Evolutionary conservation across 2,113 vertebrate species (phyloP).

Genomic region (Ascaphus truei): DNA sequence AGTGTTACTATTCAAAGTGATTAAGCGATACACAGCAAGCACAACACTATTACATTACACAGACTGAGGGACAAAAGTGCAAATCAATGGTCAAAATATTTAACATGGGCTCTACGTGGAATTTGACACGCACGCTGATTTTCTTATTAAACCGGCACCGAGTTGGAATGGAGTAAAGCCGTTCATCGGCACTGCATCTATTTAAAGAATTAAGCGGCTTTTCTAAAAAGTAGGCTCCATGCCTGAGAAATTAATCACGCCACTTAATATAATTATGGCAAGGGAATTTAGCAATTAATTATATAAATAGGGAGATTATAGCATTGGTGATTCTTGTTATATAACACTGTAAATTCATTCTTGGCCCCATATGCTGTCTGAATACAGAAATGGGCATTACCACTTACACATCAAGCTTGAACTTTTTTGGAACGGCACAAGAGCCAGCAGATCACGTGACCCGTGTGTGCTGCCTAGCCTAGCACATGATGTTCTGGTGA

Average conservation of each 20-base stretch:
- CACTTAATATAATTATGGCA: slow-evolving; percentile 6
- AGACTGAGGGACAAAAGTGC: background rate
- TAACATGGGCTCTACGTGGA: background rate
- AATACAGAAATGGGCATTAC: no score
- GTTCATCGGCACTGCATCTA: slow-evolving; percentile 2
- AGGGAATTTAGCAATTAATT: slow-evolving; percentile 12
- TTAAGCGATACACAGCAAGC: no score
- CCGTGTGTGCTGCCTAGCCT: no score
- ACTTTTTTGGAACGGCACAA: no score
- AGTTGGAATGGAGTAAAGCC: background rate
- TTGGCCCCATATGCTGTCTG: background rate
- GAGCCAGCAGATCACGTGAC: no score
- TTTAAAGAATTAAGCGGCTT: slow-evolving; percentile 28
- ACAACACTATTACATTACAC: background rate
- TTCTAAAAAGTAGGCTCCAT: background rate
- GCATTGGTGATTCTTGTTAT: background rate
- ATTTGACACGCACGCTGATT: background rate
- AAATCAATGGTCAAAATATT: background rate
- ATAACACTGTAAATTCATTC: background rate
- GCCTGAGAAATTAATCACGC: slow-evolving; percentile 23
- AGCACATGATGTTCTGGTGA: no score
- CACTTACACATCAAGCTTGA: no score
- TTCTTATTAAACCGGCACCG: background rate
- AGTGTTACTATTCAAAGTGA: no score
- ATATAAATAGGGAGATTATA: slow-evolving; percentile 25